Base-by-base conservation (phyloP, 92 coral and sea anemone species). In the Desmophyllum pertusum region DNA sequence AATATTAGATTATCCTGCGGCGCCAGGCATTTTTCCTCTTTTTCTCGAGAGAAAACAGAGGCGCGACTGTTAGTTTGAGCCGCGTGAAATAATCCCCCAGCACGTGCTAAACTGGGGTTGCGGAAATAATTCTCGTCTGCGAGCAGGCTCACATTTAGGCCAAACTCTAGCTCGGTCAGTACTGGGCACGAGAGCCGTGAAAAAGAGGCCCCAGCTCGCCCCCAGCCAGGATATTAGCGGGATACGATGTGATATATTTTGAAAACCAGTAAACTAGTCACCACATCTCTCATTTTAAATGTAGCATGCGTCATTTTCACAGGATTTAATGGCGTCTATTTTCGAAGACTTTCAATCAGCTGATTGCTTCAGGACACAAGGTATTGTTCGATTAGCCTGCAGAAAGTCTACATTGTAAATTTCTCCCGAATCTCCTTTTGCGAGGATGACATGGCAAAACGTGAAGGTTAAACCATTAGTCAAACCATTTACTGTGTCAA, bases 131-230 rank as follows among this genome's bases (percentile, higher is more conserved):
- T n/a, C n/a, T n/a, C n/a, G n/a, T n/a, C n/a, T n/a, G n/a, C n/a
- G n/a, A n/a, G n/a, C n/a, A n/a, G n/a, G n/a, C n/a, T n/a, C n/a
- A n/a, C n/a, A n/a, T n/a, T n/a, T n/a, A n/a, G n/a, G n/a, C n/a
- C n/a, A n/a, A n/a, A 33, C 5, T 31, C 31, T 66, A 18, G 33
- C 45, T 67, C 45, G 25, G 7, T 10, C 11, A 67, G 42, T 10
- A 67, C 43, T 67, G 45, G 73, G 42, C 8, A 33, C 43, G 19
- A 37, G 43, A 25, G 43, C n/a, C 10, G n/a, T n/a, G n/a, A n/a
- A 66, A 67, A 38, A 35, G 4, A 67, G 36, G 42, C 42, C 73
- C 43, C 73, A 67, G 43, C 73, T n/a, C n/a, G n/a, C n/a, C n/a
- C n/a, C n/a, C n/a, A n/a, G n/a, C n/a, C n/a, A n/a, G n/a, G n/a